Base-by-base conservation (phyloP, 2,113 vertebrate species). In the Phrynosoma blainvillii region DNA sequence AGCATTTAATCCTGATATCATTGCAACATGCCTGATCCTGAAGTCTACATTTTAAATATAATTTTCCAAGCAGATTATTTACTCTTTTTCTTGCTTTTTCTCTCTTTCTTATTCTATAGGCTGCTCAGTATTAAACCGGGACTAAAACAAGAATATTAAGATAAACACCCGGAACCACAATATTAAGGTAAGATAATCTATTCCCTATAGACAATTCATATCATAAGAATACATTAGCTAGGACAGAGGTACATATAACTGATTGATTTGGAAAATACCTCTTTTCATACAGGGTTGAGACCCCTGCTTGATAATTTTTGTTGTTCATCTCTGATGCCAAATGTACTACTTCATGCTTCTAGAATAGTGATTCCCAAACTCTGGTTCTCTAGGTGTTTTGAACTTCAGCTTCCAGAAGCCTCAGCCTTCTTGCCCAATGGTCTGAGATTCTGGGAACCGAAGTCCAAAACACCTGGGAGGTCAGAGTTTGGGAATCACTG, bases 141-240 rank as follows among this genome's bases (percentile, higher is more conserved):
- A 83, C 68, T 89, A 79, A 87, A 84, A 86, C 20, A 47, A 82
- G 68, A 78, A 65, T 82, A 86, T 86, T 82, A 77, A 88, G 78
- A 86, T 66, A 82, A 77, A 86, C 40, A 86, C 36, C 84, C 20
- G 76, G 80, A 86, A 79, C 42, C 75, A 83, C 54, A 86, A 62
- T 73, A 77, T 89, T 86, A 86, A 86, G 89, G 89, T 89, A 89
- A 83, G 84, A n/a, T 11, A 3, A 32, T 40, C 27, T 30, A 20
- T 25, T 80, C 36, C 25, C 36, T 68, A 32, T 10, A 2, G 3
- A 20, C 21, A 27, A 40, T 80, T 87, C 27, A 40, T 36, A 2
- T 73, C 13, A 81, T 59, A n/a, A 32, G 27, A 59, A 23, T 21
- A 21, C 21, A 5, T 68, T 16, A 40, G 8, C 14, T 59, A 79